phyloP scores from a whole-genome alignment of 2,113 vertebrate species.

The Cromileptes altivelis region DNA sequence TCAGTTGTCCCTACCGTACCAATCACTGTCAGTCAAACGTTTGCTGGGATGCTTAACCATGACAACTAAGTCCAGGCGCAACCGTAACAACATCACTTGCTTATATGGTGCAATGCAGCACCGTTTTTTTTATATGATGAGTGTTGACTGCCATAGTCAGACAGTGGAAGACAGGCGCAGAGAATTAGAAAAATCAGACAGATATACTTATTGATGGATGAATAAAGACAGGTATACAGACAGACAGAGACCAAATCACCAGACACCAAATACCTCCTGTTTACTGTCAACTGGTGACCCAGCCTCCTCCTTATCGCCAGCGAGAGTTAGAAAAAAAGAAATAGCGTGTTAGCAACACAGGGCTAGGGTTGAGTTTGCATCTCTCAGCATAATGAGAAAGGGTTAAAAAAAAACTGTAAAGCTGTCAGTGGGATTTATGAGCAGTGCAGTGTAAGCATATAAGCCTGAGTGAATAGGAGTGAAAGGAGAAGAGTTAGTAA shows the following conservation, averaged over 20 bases:
- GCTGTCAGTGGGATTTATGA: conserved; percentile 56
- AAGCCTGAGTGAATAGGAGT: conserved; percentile 54
- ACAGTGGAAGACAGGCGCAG: conserved; percentile 22
- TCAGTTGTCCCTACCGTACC: not conserved
- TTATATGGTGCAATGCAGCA: conserved; percentile 21
- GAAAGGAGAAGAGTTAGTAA: conserved; percentile 62
- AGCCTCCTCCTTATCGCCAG: conserved; percentile 83
- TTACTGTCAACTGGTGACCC: conserved; percentile 81
- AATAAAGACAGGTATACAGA: conserved; percentile 42
- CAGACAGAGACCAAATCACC: conserved; percentile 62
- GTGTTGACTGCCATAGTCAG: conserved; percentile 6
- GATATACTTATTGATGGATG: not conserved
- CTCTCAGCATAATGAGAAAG: conserved; percentile 53
- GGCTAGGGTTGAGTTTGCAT: conserved; percentile 15
- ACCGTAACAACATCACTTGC: conserved; percentile 13
- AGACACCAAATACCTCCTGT: conserved; percentile 83
- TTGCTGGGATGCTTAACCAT: conserved; percentile 49
- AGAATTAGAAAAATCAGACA: conserved; percentile 27
- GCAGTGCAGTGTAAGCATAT: conserved; percentile 54
- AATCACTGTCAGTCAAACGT: conserved; percentile 23
- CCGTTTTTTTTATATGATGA: not conserved
- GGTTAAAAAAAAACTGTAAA: conserved; percentile 48
- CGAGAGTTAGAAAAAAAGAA: conserved; percentile 66
- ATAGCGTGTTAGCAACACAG: conserved; percentile 69
- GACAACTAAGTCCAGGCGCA: conserved; percentile 14